Conservation (phyloP, 2,797 vertebrate species). For the Eulemur coronatus region DNA sequence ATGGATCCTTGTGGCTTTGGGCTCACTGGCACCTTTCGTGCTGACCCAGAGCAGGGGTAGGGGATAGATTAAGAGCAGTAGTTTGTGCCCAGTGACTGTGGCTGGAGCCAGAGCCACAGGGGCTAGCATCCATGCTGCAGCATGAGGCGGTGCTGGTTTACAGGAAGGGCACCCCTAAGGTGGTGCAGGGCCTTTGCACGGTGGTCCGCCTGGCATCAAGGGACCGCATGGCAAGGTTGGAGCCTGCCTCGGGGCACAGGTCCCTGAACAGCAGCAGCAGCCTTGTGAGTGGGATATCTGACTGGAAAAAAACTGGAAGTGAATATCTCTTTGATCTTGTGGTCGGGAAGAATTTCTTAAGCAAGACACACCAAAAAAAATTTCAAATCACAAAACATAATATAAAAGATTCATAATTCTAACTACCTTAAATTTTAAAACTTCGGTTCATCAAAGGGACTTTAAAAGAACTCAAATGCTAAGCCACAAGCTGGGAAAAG, state of each 20-base stretch:
- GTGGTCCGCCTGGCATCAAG: neutral
- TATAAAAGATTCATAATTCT: neutral
- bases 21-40: neutral
- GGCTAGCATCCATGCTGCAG: too few relatives aligned
- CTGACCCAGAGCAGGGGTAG: neutral
- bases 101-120: neutral
- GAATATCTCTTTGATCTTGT: neutral
- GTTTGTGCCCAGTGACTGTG: neutral
- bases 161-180: neutral
- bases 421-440: neutral
- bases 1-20: accelerated
- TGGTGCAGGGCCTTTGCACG: neutral
- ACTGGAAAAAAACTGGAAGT: neutral
- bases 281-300: neutral
- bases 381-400: neutral
- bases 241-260: neutral
- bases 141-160: neutral
- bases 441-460: neutral
- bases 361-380: neutral
- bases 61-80: neutral
- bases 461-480: neutral
- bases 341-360: neutral
- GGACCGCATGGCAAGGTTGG: neutral
- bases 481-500: neutral
- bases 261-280: neutral